Evolutionary conservation across 1,140 invertebrate species (phyloP).

Genomic region (Nasonia longicornis): DNA sequence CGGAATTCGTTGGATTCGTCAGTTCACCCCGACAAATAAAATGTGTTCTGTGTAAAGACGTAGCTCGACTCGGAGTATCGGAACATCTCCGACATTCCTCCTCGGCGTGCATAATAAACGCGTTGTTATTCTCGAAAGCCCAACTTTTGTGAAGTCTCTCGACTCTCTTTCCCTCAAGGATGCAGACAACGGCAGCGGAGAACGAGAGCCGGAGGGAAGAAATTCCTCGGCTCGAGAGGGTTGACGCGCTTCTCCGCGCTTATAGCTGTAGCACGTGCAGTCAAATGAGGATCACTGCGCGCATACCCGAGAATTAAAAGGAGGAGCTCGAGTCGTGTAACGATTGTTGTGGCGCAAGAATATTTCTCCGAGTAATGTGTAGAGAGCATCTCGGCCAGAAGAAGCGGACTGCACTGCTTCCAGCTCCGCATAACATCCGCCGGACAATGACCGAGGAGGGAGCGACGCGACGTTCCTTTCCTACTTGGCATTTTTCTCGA

Average conservation of each 20-base stretch:
- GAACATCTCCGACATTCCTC: neutral
- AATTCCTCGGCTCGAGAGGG: neutral
- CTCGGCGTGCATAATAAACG: neutral
- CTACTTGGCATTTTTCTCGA: slow-evolving; percentile 4
- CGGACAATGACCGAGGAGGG: neutral
- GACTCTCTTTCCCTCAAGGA: neutral
- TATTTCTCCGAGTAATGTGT: neutral
- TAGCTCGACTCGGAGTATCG: neutral
- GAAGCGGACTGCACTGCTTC: too few species aligned
- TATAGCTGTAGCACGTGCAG: neutral
- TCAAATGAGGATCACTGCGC: neutral
- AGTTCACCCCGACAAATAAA: too few species aligned
- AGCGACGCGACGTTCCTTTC: neutral
- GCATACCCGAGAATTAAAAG: too few species aligned
- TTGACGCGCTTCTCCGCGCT: neutral
- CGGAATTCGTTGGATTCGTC: too few species aligned
- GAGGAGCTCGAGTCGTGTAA: neutral
- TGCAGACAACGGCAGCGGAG: neutral
- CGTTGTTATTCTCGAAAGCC: slow-evolving; percentile 6
- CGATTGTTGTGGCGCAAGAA: neutral
- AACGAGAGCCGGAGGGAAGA: neutral
- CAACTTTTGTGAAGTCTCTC: neutral
- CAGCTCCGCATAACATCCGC: neutral
- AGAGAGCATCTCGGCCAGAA: too few species aligned
- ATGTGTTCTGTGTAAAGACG: neutral